Conservation (phyloP, 2,113 vertebrate species). For the Vimba vimba region DNA sequence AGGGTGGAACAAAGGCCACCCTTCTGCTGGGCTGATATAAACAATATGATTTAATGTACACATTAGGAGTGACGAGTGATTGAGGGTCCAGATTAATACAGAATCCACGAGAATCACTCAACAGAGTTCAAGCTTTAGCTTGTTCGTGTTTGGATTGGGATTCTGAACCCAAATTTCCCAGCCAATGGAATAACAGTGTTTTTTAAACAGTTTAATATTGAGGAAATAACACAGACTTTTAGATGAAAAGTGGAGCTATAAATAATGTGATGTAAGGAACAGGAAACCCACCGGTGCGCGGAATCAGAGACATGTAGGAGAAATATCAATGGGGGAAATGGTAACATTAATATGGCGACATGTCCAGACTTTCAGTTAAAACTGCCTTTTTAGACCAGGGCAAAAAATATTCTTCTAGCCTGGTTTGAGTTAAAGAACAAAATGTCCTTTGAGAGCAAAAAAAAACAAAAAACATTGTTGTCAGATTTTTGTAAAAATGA, state of each 20-base stretch:
- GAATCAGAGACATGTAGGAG: not conserved
- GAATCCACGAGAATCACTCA: conserved; percentile 35
- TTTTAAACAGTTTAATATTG: conserved; percentile 49
- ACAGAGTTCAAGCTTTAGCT: conserved; percentile 31
- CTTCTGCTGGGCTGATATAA: conserved; percentile 40
- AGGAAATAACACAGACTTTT: conserved; percentile 29
- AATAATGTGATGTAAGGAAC: conserved; percentile 26
- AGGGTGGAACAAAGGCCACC: conserved; percentile 33
- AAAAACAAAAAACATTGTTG: not conserved
- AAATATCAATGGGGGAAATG: not conserved
- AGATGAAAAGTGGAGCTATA: conserved; percentile 31
- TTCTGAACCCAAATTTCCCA: conserved; percentile 37
- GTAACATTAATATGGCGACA: not conserved
- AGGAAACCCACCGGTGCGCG: not conserved
- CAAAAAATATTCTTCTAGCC: no score
- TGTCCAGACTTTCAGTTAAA: not conserved
- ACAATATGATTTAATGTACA: conserved; percentile 44
- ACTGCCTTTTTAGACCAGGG: not conserved
- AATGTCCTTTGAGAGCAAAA: not conserved
- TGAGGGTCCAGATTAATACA: conserved; percentile 42
- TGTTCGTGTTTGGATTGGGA: conserved; percentile 46
- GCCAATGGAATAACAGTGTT: conserved; percentile 9
- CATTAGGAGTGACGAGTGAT: conserved; percentile 50
- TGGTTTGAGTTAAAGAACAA: not conserved
- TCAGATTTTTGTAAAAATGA: not conserved